phyloP scores from a whole-genome alignment of 2,797 vertebrate species.

The Hypotaenidia okinawae region DNA sequence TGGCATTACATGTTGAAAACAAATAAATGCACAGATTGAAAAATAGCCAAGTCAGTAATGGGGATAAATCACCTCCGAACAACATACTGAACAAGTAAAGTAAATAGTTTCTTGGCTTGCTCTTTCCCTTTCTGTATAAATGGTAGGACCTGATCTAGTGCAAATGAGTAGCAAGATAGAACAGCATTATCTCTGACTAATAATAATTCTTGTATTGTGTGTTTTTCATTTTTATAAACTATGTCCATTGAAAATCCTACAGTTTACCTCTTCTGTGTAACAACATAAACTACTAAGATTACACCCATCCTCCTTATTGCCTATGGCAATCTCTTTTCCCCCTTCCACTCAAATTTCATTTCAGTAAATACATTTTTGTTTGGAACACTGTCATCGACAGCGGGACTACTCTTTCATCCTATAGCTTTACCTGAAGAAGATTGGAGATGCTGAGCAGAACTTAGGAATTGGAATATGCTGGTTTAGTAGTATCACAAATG shows the following conservation, averaged over 20 bases:
- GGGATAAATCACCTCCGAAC: conserved; percentile 48
- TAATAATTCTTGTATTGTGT: conserved; percentile 5
- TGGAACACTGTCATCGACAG: neutral
- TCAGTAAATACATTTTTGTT: conserved; percentile 3
- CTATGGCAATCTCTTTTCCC: neutral
- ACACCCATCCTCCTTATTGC: neutral
- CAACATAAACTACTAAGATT: neutral
- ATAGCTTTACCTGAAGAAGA: neutral
- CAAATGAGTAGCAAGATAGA: conserved; percentile 4
- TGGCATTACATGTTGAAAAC: conserved; percentile 36
- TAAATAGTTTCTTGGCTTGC: conserved; percentile 16
- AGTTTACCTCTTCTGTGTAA: neutral
- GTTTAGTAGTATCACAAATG: neutral
- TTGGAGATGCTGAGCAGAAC: neutral
- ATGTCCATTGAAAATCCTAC: neutral
- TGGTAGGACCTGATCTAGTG: neutral
- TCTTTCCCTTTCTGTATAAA: conserved; percentile 33
- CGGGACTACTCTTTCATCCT: neutral
- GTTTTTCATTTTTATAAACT: neutral
- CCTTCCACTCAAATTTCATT: conserved; percentile 36
- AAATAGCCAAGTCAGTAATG: conserved; percentile 55
- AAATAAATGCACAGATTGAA: conserved; percentile 56
- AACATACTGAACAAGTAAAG: neutral
- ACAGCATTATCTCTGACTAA: neutral
- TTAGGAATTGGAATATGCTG: neutral